These are phyloP conservation scores for Herminia tarsipennalis DNA, from an alignment of 2,888 invertebrate genomes.

Conservation along the genomic window DNA sequence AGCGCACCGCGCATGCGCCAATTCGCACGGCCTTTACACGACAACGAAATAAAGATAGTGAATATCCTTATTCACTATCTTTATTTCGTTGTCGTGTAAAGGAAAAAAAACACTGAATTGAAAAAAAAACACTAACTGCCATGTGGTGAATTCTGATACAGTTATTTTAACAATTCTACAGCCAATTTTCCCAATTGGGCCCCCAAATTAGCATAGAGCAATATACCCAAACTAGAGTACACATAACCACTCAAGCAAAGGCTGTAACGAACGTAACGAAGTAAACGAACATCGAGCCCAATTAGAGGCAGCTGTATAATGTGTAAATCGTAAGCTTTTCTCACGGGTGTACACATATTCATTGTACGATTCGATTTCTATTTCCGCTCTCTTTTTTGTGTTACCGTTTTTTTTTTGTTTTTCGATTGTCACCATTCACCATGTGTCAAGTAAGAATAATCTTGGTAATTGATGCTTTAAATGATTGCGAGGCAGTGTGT, in stretches of 20 bases:
- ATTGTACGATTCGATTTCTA: conserved; percentile 7
- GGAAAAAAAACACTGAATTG: no score
- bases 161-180: no score
- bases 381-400: conserved; percentile 7
- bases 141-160: no score
- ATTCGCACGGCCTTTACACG: no score
- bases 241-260: conserved; percentile 15
- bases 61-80: no score
- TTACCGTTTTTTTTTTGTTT: conserved; percentile 4
- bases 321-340: conserved; percentile 53
- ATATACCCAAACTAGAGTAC: conserved; percentile 9
- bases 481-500: no score
- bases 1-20: no score
- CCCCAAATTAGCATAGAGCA: conserved; percentile 15
- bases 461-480: no score
- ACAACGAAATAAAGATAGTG: no score
- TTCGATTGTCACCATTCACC: conserved; percentile 4
- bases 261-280: conserved; percentile 24
- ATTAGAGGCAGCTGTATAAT: conserved; percentile 64
- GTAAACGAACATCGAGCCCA: conserved; percentile 56
- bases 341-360: conserved; percentile 42
- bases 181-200: conserved; percentile 3
- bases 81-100: no score
- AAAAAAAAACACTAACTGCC: no score
- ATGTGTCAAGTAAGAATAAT: no score